Percentiles rank a stretch among this genome's conserved stretches.
phyloP scores from a whole-genome alignment of 2,113 vertebrate species.

The Cepphus grylle region DNA sequence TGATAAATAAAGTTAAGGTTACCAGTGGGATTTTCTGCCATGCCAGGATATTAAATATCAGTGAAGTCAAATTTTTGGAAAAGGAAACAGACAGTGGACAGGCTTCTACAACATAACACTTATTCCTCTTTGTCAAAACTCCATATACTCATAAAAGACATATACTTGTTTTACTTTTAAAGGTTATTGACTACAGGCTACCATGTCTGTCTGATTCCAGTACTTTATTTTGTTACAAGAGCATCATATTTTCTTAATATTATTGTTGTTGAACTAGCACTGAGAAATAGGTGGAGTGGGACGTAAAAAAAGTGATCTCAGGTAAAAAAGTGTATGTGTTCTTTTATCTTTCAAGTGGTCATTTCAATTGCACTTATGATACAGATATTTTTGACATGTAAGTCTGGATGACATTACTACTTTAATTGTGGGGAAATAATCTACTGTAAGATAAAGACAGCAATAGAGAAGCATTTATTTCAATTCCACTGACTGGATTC shows the following conservation, averaged over 20 bases:
- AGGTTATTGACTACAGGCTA: not conserved
- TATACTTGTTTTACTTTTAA: not conserved
- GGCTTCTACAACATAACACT: not conserved
- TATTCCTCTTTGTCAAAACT: not conserved
- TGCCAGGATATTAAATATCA: not conserved
- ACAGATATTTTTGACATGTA: not conserved
- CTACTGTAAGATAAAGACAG: not conserved
- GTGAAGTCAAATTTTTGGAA: not conserved
- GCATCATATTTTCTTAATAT: not conserved
- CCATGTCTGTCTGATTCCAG: not conserved
- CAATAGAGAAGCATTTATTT: not conserved
- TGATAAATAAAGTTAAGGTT: not conserved
- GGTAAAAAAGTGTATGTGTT: not conserved
- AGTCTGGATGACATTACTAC: not conserved
- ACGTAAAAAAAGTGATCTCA: not conserved
- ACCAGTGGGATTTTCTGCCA: not conserved
- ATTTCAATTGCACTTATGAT: not conserved
- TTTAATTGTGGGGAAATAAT: not conserved
- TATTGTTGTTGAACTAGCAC: not conserved
- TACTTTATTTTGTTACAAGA: not conserved
- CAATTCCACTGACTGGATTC: not conserved
- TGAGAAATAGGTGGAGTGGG: not conserved
- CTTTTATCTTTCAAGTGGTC: not conserved
- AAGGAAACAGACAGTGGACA: not conserved
- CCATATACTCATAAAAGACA: not conserved